Base-by-base conservation (phyloP, 2,797 vertebrate genomes). In the Macropodus opercularis region DNA sequence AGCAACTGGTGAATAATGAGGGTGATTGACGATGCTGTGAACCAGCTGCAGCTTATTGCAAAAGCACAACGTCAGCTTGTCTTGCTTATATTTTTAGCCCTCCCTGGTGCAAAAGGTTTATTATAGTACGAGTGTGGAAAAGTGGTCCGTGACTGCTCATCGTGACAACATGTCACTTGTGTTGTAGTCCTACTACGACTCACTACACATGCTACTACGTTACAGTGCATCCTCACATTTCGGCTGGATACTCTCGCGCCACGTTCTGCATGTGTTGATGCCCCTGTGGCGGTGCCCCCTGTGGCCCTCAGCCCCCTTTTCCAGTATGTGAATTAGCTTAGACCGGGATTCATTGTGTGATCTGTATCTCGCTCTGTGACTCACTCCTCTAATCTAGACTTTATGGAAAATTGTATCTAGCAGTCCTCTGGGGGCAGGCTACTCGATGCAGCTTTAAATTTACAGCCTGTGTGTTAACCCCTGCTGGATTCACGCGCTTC, bases 1-100 rank as follows among this genome's bases (percentile, higher is more conserved):
- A 67, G 42, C 49, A 47, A n/a, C 29, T 26, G 34, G 26, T 49
- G 57, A 82, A 39, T 58, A 70, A 75, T 41, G 34, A 65, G 66
- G n/a, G 41, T 72, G 70, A 87, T 58, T 80, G 83, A 86, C 77
- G 62, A 56, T 5, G 15, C 51, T 71, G 60, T 27, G 69, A 66
- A 63, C 36, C 22, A 71, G 74, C 75, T 57, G 72, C 66, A 57
- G 75, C 72, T 76, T 80, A 72, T 64, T 81, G 71, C 62, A 76
- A 83, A 81, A 55, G 76, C 81, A 78, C 79, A 48, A 69, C 83
- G 81, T 86, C 85, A 85, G 83, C 86, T 86, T 74, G 83, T 89
- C 84, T 87, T 71, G 63, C 38, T 70, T 40, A 50, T 88, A 88
- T 89, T 85, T 87, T 86, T 83, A 85, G 78, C 62, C 48, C 70